phyloP scores from a whole-genome alignment of 2,797 vertebrate species.

The Tiaroga cobitis region DNA sequence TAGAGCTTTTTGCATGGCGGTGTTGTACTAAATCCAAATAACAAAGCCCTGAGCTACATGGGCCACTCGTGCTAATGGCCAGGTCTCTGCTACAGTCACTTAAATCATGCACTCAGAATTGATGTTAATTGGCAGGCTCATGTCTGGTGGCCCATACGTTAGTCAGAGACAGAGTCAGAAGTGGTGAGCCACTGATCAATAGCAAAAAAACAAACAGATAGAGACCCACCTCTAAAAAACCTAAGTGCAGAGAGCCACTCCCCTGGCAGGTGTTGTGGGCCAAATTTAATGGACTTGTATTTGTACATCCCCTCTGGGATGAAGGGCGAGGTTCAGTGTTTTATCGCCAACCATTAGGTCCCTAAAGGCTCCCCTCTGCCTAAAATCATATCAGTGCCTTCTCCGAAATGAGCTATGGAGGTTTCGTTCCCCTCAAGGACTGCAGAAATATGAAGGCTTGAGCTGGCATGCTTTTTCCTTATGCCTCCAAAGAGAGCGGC shows the following conservation, averaged over 20 bases:
- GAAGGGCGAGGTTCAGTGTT: conserved; percentile 60
- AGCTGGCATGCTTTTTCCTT: conserved; percentile 43
- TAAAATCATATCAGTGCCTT: conserved; percentile 63
- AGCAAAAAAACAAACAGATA: conserved; percentile 60
- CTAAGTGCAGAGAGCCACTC: conserved; percentile 57
- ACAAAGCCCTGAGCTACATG: conserved; percentile 45
- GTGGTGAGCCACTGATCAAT: conserved; percentile 40
- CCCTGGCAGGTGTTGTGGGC: conserved; percentile 68
- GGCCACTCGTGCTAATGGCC: conserved; percentile 66
- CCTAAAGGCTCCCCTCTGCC: conserved; percentile 56
- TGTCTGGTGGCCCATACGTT: background rate
- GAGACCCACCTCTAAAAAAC: conserved; percentile 55
- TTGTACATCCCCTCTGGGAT: conserved; percentile 59
- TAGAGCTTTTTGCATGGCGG: conserved; percentile 66
- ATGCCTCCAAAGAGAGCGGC: conserved; percentile 12
- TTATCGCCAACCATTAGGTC: conserved; percentile 59
- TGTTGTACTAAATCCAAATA: conserved; percentile 65
- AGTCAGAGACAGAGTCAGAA: conserved; percentile 22
- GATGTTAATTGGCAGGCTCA: conserved; percentile 70
- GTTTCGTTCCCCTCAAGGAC: conserved; percentile 40
- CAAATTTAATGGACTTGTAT: conserved; percentile 70
- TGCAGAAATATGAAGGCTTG: conserved; percentile 35
- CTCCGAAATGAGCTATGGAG: conserved; percentile 54
- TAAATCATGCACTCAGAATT: conserved; percentile 73
- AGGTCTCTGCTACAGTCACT: conserved; percentile 63